These are phyloP conservation scores for Eulemur rufifrons DNA, from an alignment of 2,113 vertebrate genomes.

Conservation along the genomic window DNA sequence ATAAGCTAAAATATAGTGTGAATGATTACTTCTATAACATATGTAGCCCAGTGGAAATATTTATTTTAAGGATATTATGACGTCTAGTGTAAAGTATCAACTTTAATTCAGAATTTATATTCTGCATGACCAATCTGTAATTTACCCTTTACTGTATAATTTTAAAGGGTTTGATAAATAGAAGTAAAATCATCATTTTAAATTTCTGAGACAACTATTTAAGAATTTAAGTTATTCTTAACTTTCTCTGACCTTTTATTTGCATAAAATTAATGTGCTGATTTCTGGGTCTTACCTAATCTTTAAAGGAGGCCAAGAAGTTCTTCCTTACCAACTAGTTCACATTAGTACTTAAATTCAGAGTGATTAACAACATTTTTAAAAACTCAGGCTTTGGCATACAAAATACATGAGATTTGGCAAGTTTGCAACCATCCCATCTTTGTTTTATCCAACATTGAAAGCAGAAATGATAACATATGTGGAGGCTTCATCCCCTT, in stretches of 20 bases:
- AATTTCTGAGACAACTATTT: neutral
- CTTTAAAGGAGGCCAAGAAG: neutral
- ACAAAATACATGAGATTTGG: neutral
- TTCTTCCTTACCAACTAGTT: neutral
- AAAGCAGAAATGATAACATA: neutral
- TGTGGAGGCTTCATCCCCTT: neutral
- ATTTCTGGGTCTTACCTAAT: neutral
- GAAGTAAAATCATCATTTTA: neutral
- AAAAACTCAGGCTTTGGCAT: neutral
- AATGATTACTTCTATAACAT: neutral
- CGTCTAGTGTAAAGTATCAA: neutral
- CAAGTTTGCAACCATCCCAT: neutral
- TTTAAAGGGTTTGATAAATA: neutral
- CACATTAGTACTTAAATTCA: neutral
- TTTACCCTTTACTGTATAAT: neutral
- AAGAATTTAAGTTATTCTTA: slow-evolving; percentile 39
- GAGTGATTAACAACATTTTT: neutral
- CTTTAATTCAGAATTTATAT: slow-evolving; percentile 40
- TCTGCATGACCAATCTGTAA: neutral
- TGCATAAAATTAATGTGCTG: neutral
- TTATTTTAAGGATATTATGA: neutral
- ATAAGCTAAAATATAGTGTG: neutral
- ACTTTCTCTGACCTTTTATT: neutral
- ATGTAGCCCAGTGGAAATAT: neutral
- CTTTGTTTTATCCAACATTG: neutral